Base-by-base conservation (phyloP, 2,888 invertebrate species). In the Dryobota labecula region DNA sequence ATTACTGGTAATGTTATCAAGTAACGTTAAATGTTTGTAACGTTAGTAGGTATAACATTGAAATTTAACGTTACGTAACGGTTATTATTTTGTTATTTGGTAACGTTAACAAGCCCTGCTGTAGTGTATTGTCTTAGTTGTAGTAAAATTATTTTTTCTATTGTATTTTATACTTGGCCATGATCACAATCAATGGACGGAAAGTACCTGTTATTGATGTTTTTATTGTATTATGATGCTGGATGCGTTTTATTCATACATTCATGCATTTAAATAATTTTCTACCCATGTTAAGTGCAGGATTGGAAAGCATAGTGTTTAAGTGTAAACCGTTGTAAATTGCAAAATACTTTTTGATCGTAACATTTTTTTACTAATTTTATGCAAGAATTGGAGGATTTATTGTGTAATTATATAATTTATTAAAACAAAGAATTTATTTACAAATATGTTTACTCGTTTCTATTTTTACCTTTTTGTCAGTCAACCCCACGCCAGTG, bases 351-450 rank as follows among this genome's bases (percentile, higher is more conserved):
- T n/a, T 38, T 20, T 24, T 33, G 4, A 41, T 53, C 0, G 2
- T 54, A 15, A 13, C 13, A 43, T 27, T 36, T 30, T n/a, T 38
- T 69, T 11, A 68, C 6, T 20, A 9, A 20, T 38, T 49, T 13
- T n/a, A 38, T 2, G 8, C 27, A 15, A 9, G 15, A 27, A 5
- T 27, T 5, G 1, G 47, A 30, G 8, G 9, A 27, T 6, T 33
- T 45, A 53, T 71, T 74, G 64, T 51, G 2, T 62, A 53, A 20
- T 18, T 2, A 53, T 33, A 33, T 15, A 53, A 53, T 27, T 70
- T 70, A 38, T 71, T 41, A 2, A 24, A 73, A 53, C 75, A 53
- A 64, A 72, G n/a, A n/a, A n/a, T n/a, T 51, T 62, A 43, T 62
- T 53, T 30, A 8, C 27, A 36, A 27, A 41, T 24, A 71, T 20